Evolutionary conservation across 2,888 invertebrate species (phyloP).

Genomic region (Nowickia ferox): DNA sequence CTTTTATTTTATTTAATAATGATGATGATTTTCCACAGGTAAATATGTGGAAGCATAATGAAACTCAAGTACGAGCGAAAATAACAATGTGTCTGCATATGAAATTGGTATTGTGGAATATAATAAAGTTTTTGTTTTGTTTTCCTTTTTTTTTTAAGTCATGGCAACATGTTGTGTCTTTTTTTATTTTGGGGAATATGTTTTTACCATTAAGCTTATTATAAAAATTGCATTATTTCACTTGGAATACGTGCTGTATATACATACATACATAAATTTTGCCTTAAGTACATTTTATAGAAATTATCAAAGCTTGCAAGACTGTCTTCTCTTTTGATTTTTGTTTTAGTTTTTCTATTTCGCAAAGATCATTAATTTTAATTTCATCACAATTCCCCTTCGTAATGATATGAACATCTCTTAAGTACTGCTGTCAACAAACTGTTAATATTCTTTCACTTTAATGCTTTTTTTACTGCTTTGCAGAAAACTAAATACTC

Average conservation of each 20-base stretch:
- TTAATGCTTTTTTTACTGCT: background rate
- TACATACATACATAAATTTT: background rate
- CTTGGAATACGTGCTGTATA: background rate
- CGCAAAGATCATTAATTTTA: slow-evolving; percentile 68
- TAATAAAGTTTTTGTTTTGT: slow-evolving; percentile 22
- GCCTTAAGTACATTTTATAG: slow-evolving; percentile 26
- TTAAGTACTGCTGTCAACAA: slow-evolving; percentile 78
- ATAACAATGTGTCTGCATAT: slow-evolving; percentile 63
- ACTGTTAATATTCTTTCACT: slow-evolving; percentile 52
- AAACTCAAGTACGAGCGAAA: background rate
- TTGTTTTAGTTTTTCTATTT: slow-evolving; percentile 20
- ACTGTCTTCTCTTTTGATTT: slow-evolving; percentile 15
- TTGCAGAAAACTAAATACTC: slow-evolving; percentile 18
- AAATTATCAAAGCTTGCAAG: background rate
- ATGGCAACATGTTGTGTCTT: slow-evolving; percentile 66
- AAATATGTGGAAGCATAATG: slow-evolving; percentile 28
- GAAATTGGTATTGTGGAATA: slow-evolving; percentile 37
- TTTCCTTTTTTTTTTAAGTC: slow-evolving; percentile 30
- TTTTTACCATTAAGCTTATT: slow-evolving; percentile 68
- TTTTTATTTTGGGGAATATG: slow-evolving; percentile 17
- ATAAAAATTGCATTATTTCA: slow-evolving; percentile 59
- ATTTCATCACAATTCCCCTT: slow-evolving; percentile 75
- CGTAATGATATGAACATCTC: slow-evolving; percentile 82
- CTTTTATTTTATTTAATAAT: slow-evolving; percentile 57
- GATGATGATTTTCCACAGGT: slow-evolving; percentile 65